Percentiles rank a stretch among this genome's conserved stretches.
These are phyloP conservation scores for Pagetopsis macropterus DNA, from an alignment of 2,797 vertebrate species.

Conservation along the genomic window DNA sequence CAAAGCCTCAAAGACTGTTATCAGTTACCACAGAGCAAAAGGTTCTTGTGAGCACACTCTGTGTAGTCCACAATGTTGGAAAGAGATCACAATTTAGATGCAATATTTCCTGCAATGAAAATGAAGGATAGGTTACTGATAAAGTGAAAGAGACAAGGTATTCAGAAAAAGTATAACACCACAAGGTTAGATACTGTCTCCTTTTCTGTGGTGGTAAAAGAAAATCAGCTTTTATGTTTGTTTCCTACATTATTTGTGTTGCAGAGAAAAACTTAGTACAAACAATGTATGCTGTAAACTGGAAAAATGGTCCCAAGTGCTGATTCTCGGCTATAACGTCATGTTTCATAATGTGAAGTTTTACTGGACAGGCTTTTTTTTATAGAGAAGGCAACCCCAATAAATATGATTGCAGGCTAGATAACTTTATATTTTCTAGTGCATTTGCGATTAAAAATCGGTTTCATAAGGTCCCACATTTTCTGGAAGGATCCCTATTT, in stretches of 20 bases:
- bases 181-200: slow-evolving; percentile 3
- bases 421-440: not conserved
- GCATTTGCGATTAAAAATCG: not conserved
- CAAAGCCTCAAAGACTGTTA: slow-evolving; percentile 76
- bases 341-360: not conserved
- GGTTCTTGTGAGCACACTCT: slow-evolving; percentile 58
- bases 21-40: slow-evolving; percentile 70
- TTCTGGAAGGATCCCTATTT: not conserved
- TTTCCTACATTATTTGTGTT: slow-evolving; percentile 9
- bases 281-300: not conserved
- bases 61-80: slow-evolving; percentile 59
- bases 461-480: too few species aligned
- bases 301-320: not conserved
- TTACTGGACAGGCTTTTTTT: not conserved
- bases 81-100: slow-evolving; percentile 80
- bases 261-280: slow-evolving; percentile 1
- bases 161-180: slow-evolving; percentile 33
- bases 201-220: slow-evolving; percentile 13
- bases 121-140: slow-evolving; percentile 53
- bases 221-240: slow-evolving; percentile 2
- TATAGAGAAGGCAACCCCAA: not conserved
- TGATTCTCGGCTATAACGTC: not conserved
- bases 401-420: not conserved
- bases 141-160: slow-evolving; percentile 21
- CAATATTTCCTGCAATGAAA: slow-evolving; percentile 53